Conservation (phyloP, 1,140 invertebrate genomes). For the Cepaea nemoralis region DNA sequence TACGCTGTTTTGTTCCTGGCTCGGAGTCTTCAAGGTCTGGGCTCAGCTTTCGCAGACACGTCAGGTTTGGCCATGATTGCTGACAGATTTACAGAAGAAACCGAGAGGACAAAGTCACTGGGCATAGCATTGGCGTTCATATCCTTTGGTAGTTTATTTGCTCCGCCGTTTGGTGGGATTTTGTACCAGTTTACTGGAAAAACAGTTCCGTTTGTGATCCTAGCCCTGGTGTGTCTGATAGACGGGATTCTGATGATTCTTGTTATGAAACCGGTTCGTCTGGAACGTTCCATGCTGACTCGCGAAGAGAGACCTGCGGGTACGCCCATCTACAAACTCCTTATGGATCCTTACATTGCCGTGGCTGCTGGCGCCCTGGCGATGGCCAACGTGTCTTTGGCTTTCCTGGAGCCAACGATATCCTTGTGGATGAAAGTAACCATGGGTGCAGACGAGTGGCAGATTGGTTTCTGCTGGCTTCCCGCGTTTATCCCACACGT, state of each 20-base stretch:
- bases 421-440: slow-evolving; percentile 98
- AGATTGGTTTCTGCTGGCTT: slow-evolving; percentile 99
- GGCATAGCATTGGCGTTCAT: slow-evolving; percentile 99
- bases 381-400: slow-evolving; percentile 98
- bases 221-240: slow-evolving; percentile 92
- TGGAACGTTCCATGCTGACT: slow-evolving; percentile 58
- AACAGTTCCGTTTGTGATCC: slow-evolving; percentile 95
- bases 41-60: slow-evolving; percentile 99
- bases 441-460: slow-evolving; percentile 93
- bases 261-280: slow-evolving; percentile 83
- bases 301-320: slow-evolving; percentile 69
- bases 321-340: slow-evolving; percentile 91
- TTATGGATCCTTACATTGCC: slow-evolving; percentile 98
- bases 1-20: slow-evolving; percentile 98
- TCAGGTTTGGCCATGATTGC: slow-evolving; percentile 99
- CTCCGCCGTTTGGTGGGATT: slow-evolving; percentile 97
- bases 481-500: slow-evolving; percentile 99
- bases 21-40: slow-evolving; percentile 96
- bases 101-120: slow-evolving; percentile 92
- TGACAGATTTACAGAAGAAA: slow-evolving; percentile 96
- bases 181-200: slow-evolving; percentile 98
- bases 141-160: slow-evolving; percentile 98
- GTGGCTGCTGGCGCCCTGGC: slow-evolving; percentile 96
- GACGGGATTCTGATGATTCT: slow-evolving; percentile 95
- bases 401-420: slow-evolving; percentile 98